Conservation (phyloP, 1,140 invertebrate species). For the Tribolium madens region DNA sequence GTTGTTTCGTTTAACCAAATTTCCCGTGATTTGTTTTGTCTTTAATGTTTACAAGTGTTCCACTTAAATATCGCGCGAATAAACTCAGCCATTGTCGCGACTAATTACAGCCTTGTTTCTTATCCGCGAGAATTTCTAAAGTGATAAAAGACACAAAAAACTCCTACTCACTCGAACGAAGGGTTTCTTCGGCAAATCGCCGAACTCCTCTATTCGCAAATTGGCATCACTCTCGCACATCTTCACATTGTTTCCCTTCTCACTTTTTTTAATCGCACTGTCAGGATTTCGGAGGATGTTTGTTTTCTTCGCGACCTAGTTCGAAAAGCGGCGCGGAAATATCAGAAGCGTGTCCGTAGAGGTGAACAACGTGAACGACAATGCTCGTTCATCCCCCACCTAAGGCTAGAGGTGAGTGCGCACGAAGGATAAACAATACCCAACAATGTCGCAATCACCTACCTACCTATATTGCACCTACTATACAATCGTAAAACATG, state of each 20-base stretch:
- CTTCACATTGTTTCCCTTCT: constrained; percentile 18
- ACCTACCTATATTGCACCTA: constrained; percentile 33
- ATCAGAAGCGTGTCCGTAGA: constrained; percentile 26
- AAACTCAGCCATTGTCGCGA: not conserved
- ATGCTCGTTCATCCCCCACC: constrained; percentile 32
- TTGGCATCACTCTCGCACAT: constrained; percentile 28
- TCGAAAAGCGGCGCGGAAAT: constrained; percentile 30
- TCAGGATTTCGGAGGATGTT: not conserved
- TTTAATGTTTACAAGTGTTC: not conserved
- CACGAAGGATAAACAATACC: constrained; percentile 26
- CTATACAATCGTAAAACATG: constrained; percentile 15
- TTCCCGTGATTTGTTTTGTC: not conserved
- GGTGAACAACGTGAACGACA: constrained; percentile 30
- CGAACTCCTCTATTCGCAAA: constrained; percentile 43
- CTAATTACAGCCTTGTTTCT: not conserved
- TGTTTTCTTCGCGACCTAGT: constrained; percentile 14
- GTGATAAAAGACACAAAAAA: not conserved
- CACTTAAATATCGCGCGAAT: constrained; percentile 2
- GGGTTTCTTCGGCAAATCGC: constrained; percentile 47
- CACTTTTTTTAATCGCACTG: not conserved
- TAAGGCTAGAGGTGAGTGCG: constrained; percentile 34
- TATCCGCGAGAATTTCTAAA: not conserved
- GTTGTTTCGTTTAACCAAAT: not conserved
- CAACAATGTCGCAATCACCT: constrained; percentile 32
- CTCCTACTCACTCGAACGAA: constrained; percentile 51